A percentile compares a stretch with the other conserved stretches of the same genome.
Evolutionary conservation across 92 coral and sea anemone species (phyloP).

Genomic region (Bergia puertoricense): DNA sequence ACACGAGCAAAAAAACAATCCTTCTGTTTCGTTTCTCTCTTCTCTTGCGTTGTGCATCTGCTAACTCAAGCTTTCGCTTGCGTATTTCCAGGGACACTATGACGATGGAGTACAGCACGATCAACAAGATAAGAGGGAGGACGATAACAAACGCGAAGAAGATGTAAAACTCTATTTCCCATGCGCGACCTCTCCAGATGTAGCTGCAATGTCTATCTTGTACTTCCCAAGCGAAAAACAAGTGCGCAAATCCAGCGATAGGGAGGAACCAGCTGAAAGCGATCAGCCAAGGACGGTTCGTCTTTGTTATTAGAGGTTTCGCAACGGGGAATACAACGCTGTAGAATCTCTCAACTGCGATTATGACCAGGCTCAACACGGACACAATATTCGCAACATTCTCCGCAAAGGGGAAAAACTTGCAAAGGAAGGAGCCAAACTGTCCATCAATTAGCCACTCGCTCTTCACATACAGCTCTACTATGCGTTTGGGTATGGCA

Average conservation of each 20-base stretch:
- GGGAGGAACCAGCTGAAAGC: constrained; percentile 26
- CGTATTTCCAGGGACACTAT: constrained; percentile 29
- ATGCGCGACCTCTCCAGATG: not conserved
- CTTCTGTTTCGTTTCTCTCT: constrained; percentile 36
- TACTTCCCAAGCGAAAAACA: constrained; percentile 5
- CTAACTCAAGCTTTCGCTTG: constrained; percentile 9
- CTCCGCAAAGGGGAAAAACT: constrained; percentile 37
- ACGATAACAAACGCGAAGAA: constrained; percentile 20
- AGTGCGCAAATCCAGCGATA: constrained; percentile 3
- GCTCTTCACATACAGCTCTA: not conserved
- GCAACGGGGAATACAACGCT: constrained; percentile 18
- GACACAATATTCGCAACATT: constrained; percentile 28
- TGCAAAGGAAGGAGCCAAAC: constrained; percentile 40
- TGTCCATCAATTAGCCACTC: constrained; percentile 24
- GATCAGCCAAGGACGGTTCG: constrained; percentile 1
- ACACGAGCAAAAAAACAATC: constrained; percentile 5
- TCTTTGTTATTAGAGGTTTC: constrained; percentile 28
- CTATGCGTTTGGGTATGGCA: constrained; percentile 23
- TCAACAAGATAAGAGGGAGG: constrained; percentile 6
- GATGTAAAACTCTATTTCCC: constrained; percentile 27
- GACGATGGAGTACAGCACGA: constrained; percentile 9
- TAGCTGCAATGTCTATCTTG: constrained; percentile 4
- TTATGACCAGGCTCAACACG: constrained; percentile 14
- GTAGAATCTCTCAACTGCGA: constrained; percentile 25
- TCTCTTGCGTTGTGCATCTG: constrained; percentile 27